Base-by-base conservation (phyloP, 92 coral and sea anemone species). In the Parazoanthus atlanticus region DNA sequence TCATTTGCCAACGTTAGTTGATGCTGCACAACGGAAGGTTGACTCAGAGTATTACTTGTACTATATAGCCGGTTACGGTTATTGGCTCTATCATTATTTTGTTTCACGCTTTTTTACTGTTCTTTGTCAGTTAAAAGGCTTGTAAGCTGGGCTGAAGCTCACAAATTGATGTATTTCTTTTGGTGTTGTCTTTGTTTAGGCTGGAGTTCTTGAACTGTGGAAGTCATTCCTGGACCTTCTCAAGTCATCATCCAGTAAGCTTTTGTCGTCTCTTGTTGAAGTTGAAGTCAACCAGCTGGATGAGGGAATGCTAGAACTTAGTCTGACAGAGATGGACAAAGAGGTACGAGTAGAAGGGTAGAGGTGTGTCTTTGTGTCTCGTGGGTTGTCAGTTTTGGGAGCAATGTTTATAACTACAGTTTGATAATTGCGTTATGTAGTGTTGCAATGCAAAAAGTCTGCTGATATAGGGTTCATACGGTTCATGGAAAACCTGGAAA, bases 321-420 rank as follows among this genome's bases (percentile, higher is more conserved):
- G 93, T 76, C 82, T 96, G 52, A 86, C 86, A 72, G 94, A 96
- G 75, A 79, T 96, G 71, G 96, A 96, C 89, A 90, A 89, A 83
- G 95, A 92, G 98, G 99, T 96, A 92, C 8, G 72, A 61, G 8
- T 2, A 23, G 28, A 23, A 61, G 28, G 1, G 12, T 25, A 21
- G 5, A 16, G 21, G 0, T 52, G 1, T 52, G 17, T 13, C 15
- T 46, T 46, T 13, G 58, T 52, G 3, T 15, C 21, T 2, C 3
- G 19, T 52, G 6, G 8, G 26, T 8, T 61, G 65, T 16, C 26
- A 21, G 69, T 61, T 61, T 61, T 56, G 23, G 49, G 49, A 43
- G 49, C 49, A 52, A 52, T 52, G 3, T 52, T 15, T 52, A 12
- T 12, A 13, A 13, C 2, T 15, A 52, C 3, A 12, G 17, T 52